Percentiles rank a stretch among this genome's conserved stretches.
Conservation (phyloP, 2,888 invertebrate species). For the Melanargia galathea region DNA sequence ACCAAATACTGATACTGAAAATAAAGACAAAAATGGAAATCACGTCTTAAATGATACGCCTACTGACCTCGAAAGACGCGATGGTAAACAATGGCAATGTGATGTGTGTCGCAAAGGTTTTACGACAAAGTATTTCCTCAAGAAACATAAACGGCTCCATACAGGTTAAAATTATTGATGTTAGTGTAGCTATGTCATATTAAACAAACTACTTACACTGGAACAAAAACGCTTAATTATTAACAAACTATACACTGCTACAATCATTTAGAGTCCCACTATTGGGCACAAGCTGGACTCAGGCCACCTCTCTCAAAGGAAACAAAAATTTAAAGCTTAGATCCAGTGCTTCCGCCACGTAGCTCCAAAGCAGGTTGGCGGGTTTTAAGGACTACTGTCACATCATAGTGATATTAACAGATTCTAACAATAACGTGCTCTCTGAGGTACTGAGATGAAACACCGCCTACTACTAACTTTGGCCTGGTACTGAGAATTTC, state of each 20-base stretch:
- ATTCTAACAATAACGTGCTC: too few species aligned
- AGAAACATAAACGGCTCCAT: constrained; percentile 93
- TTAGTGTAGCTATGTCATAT: constrained; percentile 45
- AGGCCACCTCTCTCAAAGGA: too few species aligned
- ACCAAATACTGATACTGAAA: constrained; percentile 43
- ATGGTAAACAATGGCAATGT: constrained; percentile 92
- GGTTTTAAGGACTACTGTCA: too few species aligned
- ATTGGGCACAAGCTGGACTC: too few species aligned
- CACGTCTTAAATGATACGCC: constrained; percentile 49
- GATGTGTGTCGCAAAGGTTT: constrained; percentile 92
- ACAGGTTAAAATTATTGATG: constrained; percentile 85
- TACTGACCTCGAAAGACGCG: constrained; percentile 62
- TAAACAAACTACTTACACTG: constrained; percentile 22
- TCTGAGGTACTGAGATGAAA: too few species aligned
- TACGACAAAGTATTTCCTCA: constrained; percentile 94
- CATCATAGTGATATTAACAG: too few species aligned
- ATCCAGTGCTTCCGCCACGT: too few species aligned
- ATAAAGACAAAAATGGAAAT: constrained; percentile 44
- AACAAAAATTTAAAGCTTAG: too few species aligned
- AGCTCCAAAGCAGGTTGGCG: too few species aligned
- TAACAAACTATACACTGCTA: background rate
- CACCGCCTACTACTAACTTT: too few species aligned
- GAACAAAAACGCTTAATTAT: constrained; percentile 3
- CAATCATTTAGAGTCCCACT: too few species aligned
- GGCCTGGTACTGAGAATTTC: too few species aligned